Conservation (phyloP, 1,140 invertebrate genomes). For the Geopemphigus sp. region DNA sequence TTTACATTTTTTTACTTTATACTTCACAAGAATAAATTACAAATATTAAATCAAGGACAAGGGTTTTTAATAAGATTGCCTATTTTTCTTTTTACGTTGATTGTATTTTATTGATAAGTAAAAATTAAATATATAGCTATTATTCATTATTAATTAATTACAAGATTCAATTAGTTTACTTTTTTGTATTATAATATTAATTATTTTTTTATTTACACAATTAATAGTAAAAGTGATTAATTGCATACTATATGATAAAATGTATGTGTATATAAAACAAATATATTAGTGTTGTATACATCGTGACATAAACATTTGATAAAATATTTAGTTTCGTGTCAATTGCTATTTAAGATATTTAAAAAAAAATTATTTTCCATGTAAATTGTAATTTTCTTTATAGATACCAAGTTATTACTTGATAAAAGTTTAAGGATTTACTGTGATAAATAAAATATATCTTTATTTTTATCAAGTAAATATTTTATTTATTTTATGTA, state of each 20-base stretch:
- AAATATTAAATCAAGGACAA: not conserved
- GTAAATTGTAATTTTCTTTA: not conserved
- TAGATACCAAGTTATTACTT: not conserved
- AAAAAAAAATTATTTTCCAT: not conserved
- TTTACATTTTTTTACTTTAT: not conserved
- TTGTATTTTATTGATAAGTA: too few relatives aligned
- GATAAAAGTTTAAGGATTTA: not conserved
- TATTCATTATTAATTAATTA: too few relatives aligned
- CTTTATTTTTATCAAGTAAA: not conserved
- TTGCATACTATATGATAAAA: not conserved
- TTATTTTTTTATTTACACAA: not conserved
- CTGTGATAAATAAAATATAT: slow-evolving; percentile 7
- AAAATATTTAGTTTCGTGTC: not conserved
- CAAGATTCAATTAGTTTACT: not conserved
- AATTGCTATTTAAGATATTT: not conserved
- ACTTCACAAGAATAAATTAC: not conserved
- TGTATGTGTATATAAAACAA: not conserved
- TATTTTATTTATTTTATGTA: not conserved
- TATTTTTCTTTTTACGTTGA: not conserved
- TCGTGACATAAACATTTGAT: not conserved
- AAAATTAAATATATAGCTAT: not conserved
- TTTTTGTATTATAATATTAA: not conserved
- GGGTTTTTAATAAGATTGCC: not conserved
- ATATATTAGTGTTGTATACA: not conserved
- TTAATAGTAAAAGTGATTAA: not conserved